Percentiles rank a stretch among this genome's conserved stretches.
Conservation (phyloP, 2,888 invertebrate genomes). For the Cistogaster globosa region DNA sequence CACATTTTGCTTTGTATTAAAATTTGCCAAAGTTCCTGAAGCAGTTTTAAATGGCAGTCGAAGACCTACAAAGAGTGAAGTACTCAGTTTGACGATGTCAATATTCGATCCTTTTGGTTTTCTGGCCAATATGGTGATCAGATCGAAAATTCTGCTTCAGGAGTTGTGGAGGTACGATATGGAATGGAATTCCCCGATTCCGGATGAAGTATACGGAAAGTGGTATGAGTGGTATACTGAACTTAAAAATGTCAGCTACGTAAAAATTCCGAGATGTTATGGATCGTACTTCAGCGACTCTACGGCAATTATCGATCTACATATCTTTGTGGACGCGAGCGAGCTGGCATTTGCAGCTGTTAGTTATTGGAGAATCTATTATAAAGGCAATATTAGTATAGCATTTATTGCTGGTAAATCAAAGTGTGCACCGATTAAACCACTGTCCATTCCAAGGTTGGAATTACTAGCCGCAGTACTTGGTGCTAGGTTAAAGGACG, state of each 20-base stretch:
- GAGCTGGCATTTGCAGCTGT: constrained; percentile 14
- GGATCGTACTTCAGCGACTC: not conserved
- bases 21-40: constrained; percentile 41
- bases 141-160: constrained; percentile 22
- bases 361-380: too few relatives aligned
- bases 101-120: constrained; percentile 36
- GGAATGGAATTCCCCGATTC: too few relatives aligned
- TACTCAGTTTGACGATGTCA: constrained; percentile 29
- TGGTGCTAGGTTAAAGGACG: too few relatives aligned
- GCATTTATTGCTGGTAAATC: too few relatives aligned
- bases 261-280: not conserved
- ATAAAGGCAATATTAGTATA: too few relatives aligned
- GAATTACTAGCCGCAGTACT: too few relatives aligned
- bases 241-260: constrained; percentile 1
- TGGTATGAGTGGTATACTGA: constrained; percentile 31
- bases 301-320: not conserved
- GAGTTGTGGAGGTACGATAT: too few relatives aligned
- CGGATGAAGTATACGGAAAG: too few relatives aligned
- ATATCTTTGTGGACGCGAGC: constrained; percentile 25
- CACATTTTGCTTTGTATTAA: constrained; percentile 41
- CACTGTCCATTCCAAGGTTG: too few relatives aligned
- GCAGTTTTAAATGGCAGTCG: constrained; percentile 38
- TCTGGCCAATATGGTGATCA: constrained; percentile 47
- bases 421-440: too few relatives aligned
- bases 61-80: constrained; percentile 54